A percentile compares a stretch with the other conserved stretches of the same genome.
Evolutionary conservation across 2,888 invertebrate genomes (phyloP).

Genomic region (Drosophila maculinotata): DNA sequence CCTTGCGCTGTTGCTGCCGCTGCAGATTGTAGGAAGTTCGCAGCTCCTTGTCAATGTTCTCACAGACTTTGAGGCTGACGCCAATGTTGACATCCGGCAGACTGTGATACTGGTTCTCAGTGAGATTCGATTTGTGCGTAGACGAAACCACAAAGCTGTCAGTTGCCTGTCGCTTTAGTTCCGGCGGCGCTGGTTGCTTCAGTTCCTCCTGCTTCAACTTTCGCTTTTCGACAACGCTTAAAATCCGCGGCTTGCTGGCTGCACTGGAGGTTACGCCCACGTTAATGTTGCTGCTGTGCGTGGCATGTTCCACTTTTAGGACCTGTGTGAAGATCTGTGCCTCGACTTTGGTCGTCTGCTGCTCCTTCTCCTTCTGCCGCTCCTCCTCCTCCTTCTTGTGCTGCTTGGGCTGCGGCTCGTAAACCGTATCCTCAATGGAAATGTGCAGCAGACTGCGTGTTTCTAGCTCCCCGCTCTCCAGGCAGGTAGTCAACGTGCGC

Average conservation of each 20-base stretch:
- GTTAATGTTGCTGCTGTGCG: conserved; percentile 6
- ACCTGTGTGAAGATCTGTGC: conserved; percentile 77
- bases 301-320: conserved; percentile 75
- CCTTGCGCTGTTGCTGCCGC: conserved; percentile 69
- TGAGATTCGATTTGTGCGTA: conserved; percentile 81
- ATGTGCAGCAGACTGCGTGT: conserved; percentile 80
- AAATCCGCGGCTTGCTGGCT: conserved; percentile 87
- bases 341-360: conserved; percentile 38
- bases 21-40: conserved; percentile 85
- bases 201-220: conserved; percentile 75
- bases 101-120: conserved; percentile 90
- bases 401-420: conserved; percentile 74
- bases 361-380: conserved; percentile 13
- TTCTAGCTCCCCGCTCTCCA: conserved; percentile 61
- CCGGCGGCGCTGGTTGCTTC: conserved; percentile 42
- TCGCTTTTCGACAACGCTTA: conserved; percentile 85
- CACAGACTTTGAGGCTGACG: conserved; percentile 89
- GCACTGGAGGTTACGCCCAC: conserved; percentile 71
- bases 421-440: conserved; percentile 83
- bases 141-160: conserved; percentile 54
- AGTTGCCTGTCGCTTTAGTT: conserved; percentile 69
- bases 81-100: conserved; percentile 90
- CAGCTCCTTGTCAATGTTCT: conserved; percentile 90
- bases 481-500: conserved; percentile 46
- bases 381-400: conserved; percentile 43